Base-by-base conservation (phyloP, 2,888 invertebrate genomes). In the Caenorhabditis japonica region DNA sequence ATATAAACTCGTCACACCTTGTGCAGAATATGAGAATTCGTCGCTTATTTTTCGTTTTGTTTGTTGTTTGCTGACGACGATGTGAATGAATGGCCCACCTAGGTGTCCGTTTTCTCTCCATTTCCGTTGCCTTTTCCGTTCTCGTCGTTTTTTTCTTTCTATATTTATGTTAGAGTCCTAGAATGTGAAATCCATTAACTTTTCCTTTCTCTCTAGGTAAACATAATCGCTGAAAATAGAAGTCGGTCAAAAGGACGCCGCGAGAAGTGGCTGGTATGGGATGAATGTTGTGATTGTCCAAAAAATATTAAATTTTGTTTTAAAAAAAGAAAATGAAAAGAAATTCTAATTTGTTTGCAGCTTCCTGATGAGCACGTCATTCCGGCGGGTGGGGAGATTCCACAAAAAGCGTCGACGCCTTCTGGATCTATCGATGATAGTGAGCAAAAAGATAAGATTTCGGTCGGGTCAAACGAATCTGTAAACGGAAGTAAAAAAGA, bases 351-450 rank as follows among this genome's bases (percentile, higher is more conserved):
- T 41, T 19, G n/a, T 17, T 62, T 76, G 38, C 71, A 77, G 77
- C 66, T 74, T 55, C 77, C 77, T 21, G 74, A 71, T 56, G 77
- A 77, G 61, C 70, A 77, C 72, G 71, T 75, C 43, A 75, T 74
- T 58, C 75, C 75, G 43, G 73, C 75, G 21, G 75, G 77, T 30
- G 72, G 72, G 12, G 77, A 77, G 34, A 27, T 43, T 27, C 61
- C 13, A 44, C 43, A n/a, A 23, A 13, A 49, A 13, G 33, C 60
- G 30, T 4, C 51, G 19, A 58, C 71, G 19, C 41, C 55, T 7
- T 49, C 17, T 19, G 60, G 55, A 17, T 61, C 55, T 10, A 30
- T 56, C 5, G 62, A 59, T n/a, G 62, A 62, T 19, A 30, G 33
- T 10, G 56, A 70, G 25, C 66, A 64, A 30, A 64, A 59, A n/a